A percentile compares a stretch with the other conserved stretches of the same genome.
These are phyloP conservation scores for Bombus balteatus DNA, from an alignment of 1,140 invertebrate genomes.

Conservation along the genomic window DNA sequence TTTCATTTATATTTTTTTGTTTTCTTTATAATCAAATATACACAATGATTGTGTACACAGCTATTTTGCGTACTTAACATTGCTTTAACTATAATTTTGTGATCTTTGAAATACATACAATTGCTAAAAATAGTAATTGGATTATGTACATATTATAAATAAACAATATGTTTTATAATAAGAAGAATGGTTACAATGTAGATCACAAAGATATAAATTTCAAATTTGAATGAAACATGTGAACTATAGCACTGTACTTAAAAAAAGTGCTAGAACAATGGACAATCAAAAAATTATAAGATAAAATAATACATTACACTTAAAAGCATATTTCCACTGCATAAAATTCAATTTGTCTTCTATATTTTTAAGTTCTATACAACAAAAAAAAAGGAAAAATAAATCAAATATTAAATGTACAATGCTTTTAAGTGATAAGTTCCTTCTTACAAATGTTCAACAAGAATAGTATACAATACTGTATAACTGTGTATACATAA, in stretches of 20 bases:
- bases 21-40: slow-evolving; percentile 32
- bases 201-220: slow-evolving; percentile 1
- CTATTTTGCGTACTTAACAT: slow-evolving; percentile 36
- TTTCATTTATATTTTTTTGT: slow-evolving; percentile 25
- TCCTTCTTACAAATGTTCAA: slow-evolving; percentile 76
- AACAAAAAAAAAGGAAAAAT: slow-evolving; percentile 7
- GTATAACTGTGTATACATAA: slow-evolving; percentile 73
- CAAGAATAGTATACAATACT: slow-evolving; percentile 76
- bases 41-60: slow-evolving; percentile 22
- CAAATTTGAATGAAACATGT: neutral
- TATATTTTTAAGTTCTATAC: slow-evolving; percentile 21
- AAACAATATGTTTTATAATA: neutral
- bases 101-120: slow-evolving; percentile 2
- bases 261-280: neutral
- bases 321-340: neutral
- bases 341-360: slow-evolving; percentile 27
- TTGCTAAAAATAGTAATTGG: neutral
- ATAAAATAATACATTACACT: neutral
- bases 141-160: slow-evolving; percentile 12
- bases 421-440: slow-evolving; percentile 59
- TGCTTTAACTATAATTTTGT: slow-evolving; percentile 35
- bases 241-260: neutral
- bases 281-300: neutral
- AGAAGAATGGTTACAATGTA: neutral
- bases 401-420: slow-evolving; percentile 38